Percentiles rank a stretch among this genome's conserved stretches.
Evolutionary conservation across 1,140 invertebrate genomes (phyloP).

Genomic region (Thaumetopoea pityocampa): DNA sequence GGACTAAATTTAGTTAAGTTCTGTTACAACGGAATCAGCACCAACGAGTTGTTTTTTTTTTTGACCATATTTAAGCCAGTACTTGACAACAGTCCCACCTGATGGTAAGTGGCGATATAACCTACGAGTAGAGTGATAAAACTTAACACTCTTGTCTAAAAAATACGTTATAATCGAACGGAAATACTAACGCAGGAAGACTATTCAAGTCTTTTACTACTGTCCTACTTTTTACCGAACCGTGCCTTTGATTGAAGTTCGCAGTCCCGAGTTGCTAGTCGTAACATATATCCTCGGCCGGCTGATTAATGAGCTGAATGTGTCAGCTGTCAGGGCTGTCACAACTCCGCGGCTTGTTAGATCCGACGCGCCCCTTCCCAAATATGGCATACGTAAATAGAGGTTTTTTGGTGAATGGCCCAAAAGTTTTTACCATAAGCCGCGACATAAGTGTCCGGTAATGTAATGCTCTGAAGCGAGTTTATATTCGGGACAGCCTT

Average conservation of each 20-base stretch:
- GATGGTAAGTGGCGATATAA: too few species aligned
- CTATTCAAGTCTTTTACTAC: too few species aligned
- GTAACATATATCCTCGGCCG: constrained; percentile 48
- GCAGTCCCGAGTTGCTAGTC: constrained; percentile 24
- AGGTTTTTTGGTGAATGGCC: constrained; percentile 55
- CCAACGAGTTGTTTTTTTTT: too few species aligned
- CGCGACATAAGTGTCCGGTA: constrained; percentile 34
- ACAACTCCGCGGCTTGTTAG: constrained; percentile 64
- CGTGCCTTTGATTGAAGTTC: constrained; percentile 32
- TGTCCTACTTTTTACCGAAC: constrained; percentile 9
- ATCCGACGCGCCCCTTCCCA: constrained; percentile 51
- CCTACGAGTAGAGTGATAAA: too few species aligned
- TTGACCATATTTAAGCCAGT: too few species aligned
- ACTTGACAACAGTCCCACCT: too few species aligned
- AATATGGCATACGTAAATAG: constrained; percentile 53
- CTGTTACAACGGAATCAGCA: too few species aligned
- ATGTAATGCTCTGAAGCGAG: constrained; percentile 36
- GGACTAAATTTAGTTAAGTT: too few species aligned
- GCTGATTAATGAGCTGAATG: constrained; percentile 67
- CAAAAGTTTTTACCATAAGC: constrained; percentile 45
- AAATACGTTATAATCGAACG: too few species aligned
- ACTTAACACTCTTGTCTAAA: too few species aligned
- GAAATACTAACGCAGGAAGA: too few species aligned
- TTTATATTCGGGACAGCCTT: constrained; percentile 28
- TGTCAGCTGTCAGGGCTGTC: constrained; percentile 67